These are phyloP conservation scores for Machimus atricapillus DNA, from an alignment of 2,888 invertebrate species.

Conservation along the genomic window DNA sequence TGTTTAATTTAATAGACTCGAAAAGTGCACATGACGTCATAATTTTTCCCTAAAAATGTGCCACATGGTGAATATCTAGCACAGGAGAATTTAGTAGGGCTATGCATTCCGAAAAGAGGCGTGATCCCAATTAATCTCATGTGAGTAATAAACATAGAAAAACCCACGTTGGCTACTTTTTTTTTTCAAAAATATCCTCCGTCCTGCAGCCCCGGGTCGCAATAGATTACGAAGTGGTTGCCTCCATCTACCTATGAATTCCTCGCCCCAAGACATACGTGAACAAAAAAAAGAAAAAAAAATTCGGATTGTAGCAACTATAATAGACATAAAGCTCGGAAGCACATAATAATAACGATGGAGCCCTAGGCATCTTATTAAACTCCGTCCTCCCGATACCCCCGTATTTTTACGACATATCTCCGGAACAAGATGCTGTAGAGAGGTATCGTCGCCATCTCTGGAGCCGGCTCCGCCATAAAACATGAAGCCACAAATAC, in stretches of 20 bases:
- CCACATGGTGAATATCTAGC: not conserved
- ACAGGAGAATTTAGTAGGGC: not conserved
- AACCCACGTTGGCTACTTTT: conserved; percentile 31
- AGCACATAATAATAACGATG: conserved; percentile 39
- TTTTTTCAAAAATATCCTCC: not conserved
- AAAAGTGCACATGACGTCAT: not conserved
- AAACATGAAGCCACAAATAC: conserved; percentile 40
- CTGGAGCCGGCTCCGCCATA: not conserved
- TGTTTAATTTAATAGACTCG: too few relatives aligned
- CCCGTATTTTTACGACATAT: not conserved
- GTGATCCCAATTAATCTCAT: conserved; percentile 41
- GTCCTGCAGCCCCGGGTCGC: not conserved
- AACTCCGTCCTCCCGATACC: conserved; percentile 7
- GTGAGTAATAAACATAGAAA: conserved; percentile 38
- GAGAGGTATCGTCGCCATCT: not conserved
- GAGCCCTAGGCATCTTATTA: conserved; percentile 23
- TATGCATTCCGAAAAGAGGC: conserved; percentile 5
- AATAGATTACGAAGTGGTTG: conserved; percentile 38
- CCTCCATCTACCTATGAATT: conserved; percentile 35
- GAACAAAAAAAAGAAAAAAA: not conserved
- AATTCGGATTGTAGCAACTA: conserved; percentile 21
- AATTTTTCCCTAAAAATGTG: not conserved
- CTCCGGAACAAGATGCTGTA: not conserved
- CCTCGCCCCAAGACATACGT: not conserved
- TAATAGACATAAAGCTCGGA: conserved; percentile 21